Evolutionary conservation across 1,140 invertebrate species (phyloP).

Genomic region (Eueides isabella): DNA sequence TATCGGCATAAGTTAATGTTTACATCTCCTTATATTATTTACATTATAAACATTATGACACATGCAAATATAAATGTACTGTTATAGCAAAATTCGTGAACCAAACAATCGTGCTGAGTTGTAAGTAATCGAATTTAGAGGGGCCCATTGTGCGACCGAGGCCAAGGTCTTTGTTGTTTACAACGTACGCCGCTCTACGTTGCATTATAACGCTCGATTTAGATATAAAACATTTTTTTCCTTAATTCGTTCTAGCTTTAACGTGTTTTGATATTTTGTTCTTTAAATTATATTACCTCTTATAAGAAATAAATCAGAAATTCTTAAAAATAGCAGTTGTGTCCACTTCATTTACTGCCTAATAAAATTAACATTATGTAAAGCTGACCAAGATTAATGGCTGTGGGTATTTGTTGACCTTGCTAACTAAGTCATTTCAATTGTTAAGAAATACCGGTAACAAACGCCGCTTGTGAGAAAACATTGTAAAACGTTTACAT

Average conservation of each 20-base stretch:
- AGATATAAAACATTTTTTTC: neutral
- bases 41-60: neutral
- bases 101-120: conserved; percentile 59
- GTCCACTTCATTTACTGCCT: neutral
- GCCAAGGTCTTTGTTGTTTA: conserved; percentile 78
- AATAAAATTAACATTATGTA: conserved; percentile 20
- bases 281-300: too few relatives aligned
- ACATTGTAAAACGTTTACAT: conserved; percentile 38
- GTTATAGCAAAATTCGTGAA: conserved; percentile 70
- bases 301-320: too few relatives aligned
- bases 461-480: conserved; percentile 36
- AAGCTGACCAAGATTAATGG: conserved; percentile 48
- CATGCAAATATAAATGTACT: conserved; percentile 11
- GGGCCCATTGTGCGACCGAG: conserved; percentile 71
- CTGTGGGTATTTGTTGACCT: conserved; percentile 51
- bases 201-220: conserved; percentile 42
- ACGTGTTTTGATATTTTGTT: too few relatives aligned
- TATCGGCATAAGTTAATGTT: neutral
- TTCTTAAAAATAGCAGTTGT: neutral
- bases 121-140: conserved; percentile 78
- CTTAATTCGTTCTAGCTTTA: too few relatives aligned
- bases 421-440: conserved; percentile 52
- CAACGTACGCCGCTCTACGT: conserved; percentile 51
- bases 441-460: conserved; percentile 52
- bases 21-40: neutral